phyloP scores from a whole-genome alignment of 2,113 vertebrate species.

The Trichechus manatus region DNA sequence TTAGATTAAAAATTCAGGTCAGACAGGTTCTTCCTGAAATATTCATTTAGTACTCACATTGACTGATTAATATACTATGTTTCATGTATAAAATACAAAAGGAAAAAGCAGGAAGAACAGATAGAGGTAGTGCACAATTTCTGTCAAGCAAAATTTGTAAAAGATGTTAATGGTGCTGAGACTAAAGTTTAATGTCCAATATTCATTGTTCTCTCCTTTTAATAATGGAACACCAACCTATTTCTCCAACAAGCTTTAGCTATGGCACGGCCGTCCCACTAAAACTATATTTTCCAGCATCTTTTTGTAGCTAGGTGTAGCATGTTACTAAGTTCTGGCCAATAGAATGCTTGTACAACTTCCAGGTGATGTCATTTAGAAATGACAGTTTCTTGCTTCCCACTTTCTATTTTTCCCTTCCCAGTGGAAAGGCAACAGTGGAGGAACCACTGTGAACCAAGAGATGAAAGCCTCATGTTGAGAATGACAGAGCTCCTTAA shows the following conservation, averaged over 20 bases:
- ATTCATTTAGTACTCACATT: not conserved
- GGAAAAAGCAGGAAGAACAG: not conserved
- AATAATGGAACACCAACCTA: not conserved
- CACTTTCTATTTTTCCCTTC: not conserved
- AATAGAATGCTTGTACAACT: not conserved
- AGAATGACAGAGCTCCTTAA: not conserved
- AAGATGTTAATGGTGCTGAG: not conserved
- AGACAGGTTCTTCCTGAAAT: not conserved
- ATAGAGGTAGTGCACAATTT: not conserved
- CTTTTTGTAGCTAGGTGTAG: not conserved
- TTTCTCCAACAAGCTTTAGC: not conserved
- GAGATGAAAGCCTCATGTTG: not conserved
- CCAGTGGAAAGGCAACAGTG: not conserved
- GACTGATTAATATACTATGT: not conserved
- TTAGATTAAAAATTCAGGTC: not conserved
- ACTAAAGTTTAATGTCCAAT: not conserved
- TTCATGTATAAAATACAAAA: not conserved
- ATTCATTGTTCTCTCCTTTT: not conserved
- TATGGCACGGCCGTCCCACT: not conserved
- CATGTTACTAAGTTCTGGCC: not conserved
- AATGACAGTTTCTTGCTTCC: not conserved
- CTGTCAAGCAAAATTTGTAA: not conserved
- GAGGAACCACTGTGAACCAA: not conserved
- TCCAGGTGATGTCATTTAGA: not conserved
- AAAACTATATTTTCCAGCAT: not conserved